Evolutionary conservation across 2,113 vertebrate genomes (phyloP).

Genomic region (Nanorana parkeri): DNA sequence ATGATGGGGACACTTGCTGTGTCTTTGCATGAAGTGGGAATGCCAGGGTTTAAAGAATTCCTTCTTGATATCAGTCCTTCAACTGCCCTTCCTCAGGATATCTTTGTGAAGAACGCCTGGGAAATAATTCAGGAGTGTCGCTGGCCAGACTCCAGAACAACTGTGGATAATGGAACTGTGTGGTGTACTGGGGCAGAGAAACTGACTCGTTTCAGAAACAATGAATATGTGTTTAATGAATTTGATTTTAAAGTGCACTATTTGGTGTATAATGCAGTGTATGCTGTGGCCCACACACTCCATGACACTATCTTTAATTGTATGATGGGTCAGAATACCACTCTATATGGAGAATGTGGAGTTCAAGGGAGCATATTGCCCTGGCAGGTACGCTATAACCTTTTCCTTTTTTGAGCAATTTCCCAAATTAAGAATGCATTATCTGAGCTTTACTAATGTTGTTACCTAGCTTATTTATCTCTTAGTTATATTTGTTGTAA

Average conservation of each 20-base stretch:
- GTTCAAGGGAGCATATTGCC: not conserved
- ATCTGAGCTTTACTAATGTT: no score
- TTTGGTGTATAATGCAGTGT: conserved; percentile 14
- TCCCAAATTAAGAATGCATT: no score
- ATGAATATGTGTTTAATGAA: conserved; percentile 27
- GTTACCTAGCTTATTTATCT: not conserved
- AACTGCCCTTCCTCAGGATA: conserved; percentile 24
- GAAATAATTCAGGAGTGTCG: not conserved
- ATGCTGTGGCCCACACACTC: conserved; percentile 4
- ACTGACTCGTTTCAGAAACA: not conserved
- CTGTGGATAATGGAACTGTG: not conserved
- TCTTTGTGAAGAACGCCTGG: conserved; percentile 21
- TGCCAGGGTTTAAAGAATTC: conserved; percentile 33
- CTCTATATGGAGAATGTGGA: not conserved
- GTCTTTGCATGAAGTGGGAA: not conserved
- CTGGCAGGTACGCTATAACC: not conserved
- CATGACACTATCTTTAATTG: not conserved
- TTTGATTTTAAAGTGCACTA: conserved; percentile 36
- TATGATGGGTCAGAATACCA: not conserved
- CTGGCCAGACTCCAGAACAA: not conserved
- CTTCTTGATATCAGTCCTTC: conserved; percentile 23
- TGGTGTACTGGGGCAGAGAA: conserved; percentile 39
- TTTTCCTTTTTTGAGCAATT: not conserved
- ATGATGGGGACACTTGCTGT: conserved; percentile 29
- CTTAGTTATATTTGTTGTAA: not conserved